Evolutionary conservation across 2,113 vertebrate species (phyloP), one percentile per base, ranked within the genome.

Genomic region (Nesogale talazaci): DNA sequence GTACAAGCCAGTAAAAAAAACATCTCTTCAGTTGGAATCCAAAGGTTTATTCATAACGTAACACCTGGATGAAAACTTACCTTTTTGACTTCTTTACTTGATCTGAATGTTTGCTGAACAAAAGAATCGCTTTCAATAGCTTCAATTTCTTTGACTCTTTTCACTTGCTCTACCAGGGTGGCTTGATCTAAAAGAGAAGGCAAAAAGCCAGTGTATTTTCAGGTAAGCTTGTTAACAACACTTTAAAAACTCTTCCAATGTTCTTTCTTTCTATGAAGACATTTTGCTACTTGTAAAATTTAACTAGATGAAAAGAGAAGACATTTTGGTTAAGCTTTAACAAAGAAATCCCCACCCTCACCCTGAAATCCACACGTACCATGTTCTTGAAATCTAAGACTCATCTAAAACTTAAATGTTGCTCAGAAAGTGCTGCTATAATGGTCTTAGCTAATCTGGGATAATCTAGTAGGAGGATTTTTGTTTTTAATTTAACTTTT

Each of bases 121-220:
- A 99, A 99, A 97, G 98, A 99, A 98, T 99, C 99, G 89, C 98
- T 99, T 97, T 99, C 99, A 97, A 99, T 99, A 96, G 99, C 99
- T 97, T 99, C 99, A 86, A 99, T 99, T 94, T 99, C 99, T 98
- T 99, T 99, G 90, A 99, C 99, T 97, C 99, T 97, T 98, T 98
- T 99, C 96, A 99, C 99, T 96, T 99, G 99, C 95, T 99, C 99
- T 61, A 98, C 97, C 7, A 99, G 98, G 96, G 99, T 98, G 97
- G 98, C 94, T 92, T 99, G 99, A 94, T 99, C 99, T 99, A 94
- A 96, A 89, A 96, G 92, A 92, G 67, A 95, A 65, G 57, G 86
- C 46, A 90, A 11, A 75, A 86, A 36, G 86, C 94, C 72, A 93
- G 94, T 67, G n/a, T 74, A 61, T 94, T 86, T 96, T 57, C 92